Evolutionary conservation across 1,140 invertebrate species (phyloP).

Genomic region (Lepidurus arcticus): DNA sequence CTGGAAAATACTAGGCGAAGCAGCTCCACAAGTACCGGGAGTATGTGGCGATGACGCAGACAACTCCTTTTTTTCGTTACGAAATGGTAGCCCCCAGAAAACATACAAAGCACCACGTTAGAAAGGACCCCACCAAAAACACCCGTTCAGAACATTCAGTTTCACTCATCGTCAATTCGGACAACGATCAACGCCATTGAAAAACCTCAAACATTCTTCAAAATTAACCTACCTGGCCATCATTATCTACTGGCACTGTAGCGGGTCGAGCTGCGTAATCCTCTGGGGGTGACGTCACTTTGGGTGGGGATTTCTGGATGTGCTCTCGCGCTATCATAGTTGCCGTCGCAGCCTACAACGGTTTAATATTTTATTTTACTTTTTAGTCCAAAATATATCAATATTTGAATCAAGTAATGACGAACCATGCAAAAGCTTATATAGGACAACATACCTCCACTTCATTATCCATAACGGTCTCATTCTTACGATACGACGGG

Average conservation of each 20-base stretch:
- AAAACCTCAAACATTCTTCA: not conserved
- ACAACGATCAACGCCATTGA: not conserved
- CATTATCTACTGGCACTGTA: not conserved
- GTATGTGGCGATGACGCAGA: not conserved
- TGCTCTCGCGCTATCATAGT: not conserved
- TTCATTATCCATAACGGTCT: not conserved
- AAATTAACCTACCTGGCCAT: not conserved
- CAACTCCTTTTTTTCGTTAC: not conserved
- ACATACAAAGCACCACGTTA: not conserved
- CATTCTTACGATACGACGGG: not conserved
- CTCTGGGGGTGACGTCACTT: not conserved
- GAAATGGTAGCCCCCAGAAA: not conserved
- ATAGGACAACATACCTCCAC: not conserved
- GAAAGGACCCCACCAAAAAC: not conserved
- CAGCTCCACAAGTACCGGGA: slow-evolving; percentile 23
- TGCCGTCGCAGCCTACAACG: not conserved
- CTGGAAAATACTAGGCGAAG: slow-evolving; percentile 17
- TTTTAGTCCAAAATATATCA: too few species aligned
- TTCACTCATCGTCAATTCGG: not conserved
- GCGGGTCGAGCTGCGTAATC: not conserved
- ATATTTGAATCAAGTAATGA: not conserved
- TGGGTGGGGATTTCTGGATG: not conserved
- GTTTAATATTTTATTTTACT: too few species aligned
- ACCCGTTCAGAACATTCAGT: not conserved
- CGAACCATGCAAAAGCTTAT: not conserved